Evolutionary conservation across 2,888 invertebrate species (phyloP).

Genomic region (Caenorhabditis doughertyi): DNA sequence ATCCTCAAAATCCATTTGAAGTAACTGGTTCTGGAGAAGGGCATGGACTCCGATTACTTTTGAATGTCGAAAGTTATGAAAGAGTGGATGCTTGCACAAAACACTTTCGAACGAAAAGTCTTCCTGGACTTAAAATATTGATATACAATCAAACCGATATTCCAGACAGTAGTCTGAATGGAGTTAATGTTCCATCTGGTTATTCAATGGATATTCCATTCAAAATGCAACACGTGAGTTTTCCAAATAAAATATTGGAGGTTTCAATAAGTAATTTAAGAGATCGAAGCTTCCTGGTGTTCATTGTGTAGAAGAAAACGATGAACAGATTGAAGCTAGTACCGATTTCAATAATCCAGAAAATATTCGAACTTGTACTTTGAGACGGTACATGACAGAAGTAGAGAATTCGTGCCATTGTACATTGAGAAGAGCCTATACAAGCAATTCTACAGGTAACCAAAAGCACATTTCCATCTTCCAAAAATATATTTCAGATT

Average conservation of each 20-base stretch:
- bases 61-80: slow-evolving; percentile 82
- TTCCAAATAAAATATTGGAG: neutral
- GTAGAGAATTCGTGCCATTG: slow-evolving; percentile 79
- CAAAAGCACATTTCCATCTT: too few relatives aligned
- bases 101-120: slow-evolving; percentile 74
- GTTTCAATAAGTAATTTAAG: slow-evolving; percentile 62
- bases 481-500: slow-evolving; percentile 10
- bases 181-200: slow-evolving; percentile 82
- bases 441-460: slow-evolving; percentile 64
- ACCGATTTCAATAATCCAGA: slow-evolving; percentile 71
- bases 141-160: slow-evolving; percentile 82
- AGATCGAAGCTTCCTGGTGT: slow-evolving; percentile 78
- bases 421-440: slow-evolving; percentile 75
- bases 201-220: slow-evolving; percentile 82
- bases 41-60: slow-evolving; percentile 77
- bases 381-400: slow-evolving; percentile 74
- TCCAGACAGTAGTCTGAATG: slow-evolving; percentile 78
- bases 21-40: slow-evolving; percentile 77
- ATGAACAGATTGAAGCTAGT: slow-evolving; percentile 69
- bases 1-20: slow-evolving; percentile 73
- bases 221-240: slow-evolving; percentile 79
- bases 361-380: slow-evolving; percentile 76
- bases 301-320: slow-evolving; percentile 76
- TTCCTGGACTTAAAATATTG: slow-evolving; percentile 80
- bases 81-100: slow-evolving; percentile 81